Conservation (phyloP, 2,888 invertebrate species). For the Pharmacophagus antenor region DNA sequence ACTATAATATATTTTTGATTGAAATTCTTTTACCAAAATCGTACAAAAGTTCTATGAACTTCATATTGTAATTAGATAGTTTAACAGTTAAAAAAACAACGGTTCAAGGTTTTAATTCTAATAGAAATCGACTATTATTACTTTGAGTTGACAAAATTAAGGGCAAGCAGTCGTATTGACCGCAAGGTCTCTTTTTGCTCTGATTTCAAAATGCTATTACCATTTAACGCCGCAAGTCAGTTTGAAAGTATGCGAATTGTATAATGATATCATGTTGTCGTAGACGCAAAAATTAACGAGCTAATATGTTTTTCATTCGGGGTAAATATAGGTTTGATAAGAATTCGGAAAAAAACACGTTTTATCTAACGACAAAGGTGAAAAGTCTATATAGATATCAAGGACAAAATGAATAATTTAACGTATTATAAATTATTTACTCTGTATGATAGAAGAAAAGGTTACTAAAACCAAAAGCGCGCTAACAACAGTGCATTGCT, state of each 20-base stretch:
- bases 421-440: background rate
- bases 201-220: constrained; percentile 51
- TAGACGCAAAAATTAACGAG: background rate
- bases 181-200: constrained; percentile 70
- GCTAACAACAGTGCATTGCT: too few species aligned
- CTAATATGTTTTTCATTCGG: background rate
- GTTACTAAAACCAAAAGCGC: too few species aligned
- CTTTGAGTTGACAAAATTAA: constrained; percentile 57
- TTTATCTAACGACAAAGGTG: background rate
- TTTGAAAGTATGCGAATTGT: constrained; percentile 44
- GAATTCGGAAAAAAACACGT: background rate
- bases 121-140: constrained; percentile 63
- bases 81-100: constrained; percentile 40
- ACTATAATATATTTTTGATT: too few species aligned
- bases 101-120: constrained; percentile 56
- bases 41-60: constrained; percentile 2
- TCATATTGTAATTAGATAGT: background rate
- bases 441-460: too few species aligned
- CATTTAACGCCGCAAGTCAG: constrained; percentile 41
- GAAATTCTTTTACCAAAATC: background rate
- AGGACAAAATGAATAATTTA: background rate
- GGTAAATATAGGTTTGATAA: background rate
- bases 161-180: constrained; percentile 54
- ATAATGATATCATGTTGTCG: constrained; percentile 6
- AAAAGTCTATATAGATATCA: background rate